These are phyloP conservation scores for Tenthredo mesomela DNA, from an alignment of 2,888 invertebrate genomes.

Conservation along the genomic window DNA sequence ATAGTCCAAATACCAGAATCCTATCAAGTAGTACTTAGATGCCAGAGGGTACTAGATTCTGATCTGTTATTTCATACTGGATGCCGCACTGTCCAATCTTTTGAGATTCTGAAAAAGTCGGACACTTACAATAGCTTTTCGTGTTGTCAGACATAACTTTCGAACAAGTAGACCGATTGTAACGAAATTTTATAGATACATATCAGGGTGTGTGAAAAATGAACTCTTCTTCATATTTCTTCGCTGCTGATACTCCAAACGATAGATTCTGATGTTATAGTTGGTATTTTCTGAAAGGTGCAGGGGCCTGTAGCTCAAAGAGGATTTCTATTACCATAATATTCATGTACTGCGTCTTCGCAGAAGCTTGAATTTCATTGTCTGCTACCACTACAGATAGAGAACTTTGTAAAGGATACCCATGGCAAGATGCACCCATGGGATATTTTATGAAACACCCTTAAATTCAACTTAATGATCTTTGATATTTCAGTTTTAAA, in stretches of 20 bases:
- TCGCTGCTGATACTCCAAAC: too few species aligned
- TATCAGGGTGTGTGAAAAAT: too few species aligned
- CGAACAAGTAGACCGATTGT: not conserved
- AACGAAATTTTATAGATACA: not conserved
- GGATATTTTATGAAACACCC: not conserved
- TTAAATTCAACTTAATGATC: not conserved
- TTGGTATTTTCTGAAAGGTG: not conserved
- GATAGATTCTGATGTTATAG: not conserved
- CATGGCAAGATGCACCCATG: not conserved
- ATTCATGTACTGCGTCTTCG: too few species aligned
- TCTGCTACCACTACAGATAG: too few species aligned
- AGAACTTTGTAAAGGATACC: not conserved
- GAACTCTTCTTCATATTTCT: too few species aligned
- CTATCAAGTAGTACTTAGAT: not conserved
- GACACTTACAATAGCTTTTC: not conserved
- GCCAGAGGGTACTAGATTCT: not conserved
- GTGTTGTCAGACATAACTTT: not conserved
- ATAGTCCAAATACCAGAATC: constrained; percentile 19
- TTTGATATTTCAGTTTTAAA: not conserved
- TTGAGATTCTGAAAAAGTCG: not conserved
- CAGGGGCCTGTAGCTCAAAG: not conserved
- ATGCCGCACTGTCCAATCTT: not conserved
- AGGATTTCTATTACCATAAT: not conserved
- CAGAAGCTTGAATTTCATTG: not conserved
- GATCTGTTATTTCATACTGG: not conserved